Evolutionary conservation across 2,797 vertebrate genomes (phyloP).

Genomic region (Leptoclinus maculatus): DNA sequence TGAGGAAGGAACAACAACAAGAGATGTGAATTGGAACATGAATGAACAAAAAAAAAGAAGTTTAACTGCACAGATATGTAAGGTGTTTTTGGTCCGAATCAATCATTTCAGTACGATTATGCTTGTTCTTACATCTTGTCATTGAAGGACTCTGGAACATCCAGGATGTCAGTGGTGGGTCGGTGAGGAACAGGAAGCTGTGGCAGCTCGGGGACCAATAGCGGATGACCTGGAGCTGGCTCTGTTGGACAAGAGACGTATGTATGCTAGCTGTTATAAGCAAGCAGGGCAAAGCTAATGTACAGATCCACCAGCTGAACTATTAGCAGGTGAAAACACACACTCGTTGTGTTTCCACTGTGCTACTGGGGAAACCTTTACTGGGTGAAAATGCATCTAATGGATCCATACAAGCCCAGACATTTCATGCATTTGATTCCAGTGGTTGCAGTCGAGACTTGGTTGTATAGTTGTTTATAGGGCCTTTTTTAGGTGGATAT

Average conservation of each 20-base stretch:
- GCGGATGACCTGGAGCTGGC: conserved; percentile 80
- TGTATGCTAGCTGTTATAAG: conserved; percentile 65
- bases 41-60: no score
- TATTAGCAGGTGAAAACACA: neutral
- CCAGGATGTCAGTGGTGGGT: conserved; percentile 88
- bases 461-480: neutral
- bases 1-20: neutral
- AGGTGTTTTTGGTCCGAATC: neutral
- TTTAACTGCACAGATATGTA: neutral
- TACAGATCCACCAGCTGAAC: neutral
- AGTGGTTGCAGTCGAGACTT: neutral
- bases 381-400: neutral
- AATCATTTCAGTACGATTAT: neutral
- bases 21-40: neutral
- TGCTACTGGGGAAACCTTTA: neutral
- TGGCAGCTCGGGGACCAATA: conserved; percentile 87
- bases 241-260: conserved; percentile 73
- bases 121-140: conserved; percentile 72
- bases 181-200: conserved; percentile 89
- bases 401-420: neutral
- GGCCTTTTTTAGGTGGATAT: neutral
- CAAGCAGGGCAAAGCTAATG: conserved; percentile 33
- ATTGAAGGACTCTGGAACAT: conserved; percentile 90
- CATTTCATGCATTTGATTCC: neutral
- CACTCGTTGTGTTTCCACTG: neutral